phyloP scores from a whole-genome alignment of 2,113 vertebrate species.

The Equus quagga region DNA sequence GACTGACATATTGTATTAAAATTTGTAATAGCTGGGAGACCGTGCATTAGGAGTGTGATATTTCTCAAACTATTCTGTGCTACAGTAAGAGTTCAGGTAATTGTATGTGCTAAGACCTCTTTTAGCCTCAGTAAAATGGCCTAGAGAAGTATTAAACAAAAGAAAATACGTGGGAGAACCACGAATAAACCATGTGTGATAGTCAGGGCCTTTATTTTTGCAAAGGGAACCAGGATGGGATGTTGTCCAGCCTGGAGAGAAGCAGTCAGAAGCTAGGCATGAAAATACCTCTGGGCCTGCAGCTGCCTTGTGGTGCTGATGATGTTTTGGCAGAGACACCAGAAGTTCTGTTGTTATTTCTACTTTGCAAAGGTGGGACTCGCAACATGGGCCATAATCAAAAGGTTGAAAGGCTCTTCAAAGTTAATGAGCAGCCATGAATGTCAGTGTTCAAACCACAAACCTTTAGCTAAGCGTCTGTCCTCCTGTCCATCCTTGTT shows the following conservation, averaged over 20 bases:
- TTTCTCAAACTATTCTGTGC: neutral
- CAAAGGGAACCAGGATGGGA: neutral
- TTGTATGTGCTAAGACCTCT: neutral
- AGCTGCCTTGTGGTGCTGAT: neutral
- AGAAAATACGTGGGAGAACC: neutral
- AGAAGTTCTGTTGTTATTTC: neutral
- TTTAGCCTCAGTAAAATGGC: neutral
- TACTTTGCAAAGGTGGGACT: neutral
- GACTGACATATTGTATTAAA: neutral
- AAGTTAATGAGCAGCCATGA: fast-evolving
- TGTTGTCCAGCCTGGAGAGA: neutral
- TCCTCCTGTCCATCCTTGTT: neutral
- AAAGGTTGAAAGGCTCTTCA: neutral
- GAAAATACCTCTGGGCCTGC: neutral
- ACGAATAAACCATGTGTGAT: neutral
- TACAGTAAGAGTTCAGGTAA: neutral
- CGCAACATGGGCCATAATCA: no score
- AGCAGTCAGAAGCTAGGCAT: neutral
- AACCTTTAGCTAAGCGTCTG: neutral
- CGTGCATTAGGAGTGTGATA: neutral
- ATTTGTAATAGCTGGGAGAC: neutral
- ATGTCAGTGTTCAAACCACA: neutral
- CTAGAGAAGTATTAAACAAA: neutral
- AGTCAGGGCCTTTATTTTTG: neutral
- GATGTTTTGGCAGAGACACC: neutral